Conservation (phyloP, 2,113 vertebrate genomes). For the Colius striatus region DNA sequence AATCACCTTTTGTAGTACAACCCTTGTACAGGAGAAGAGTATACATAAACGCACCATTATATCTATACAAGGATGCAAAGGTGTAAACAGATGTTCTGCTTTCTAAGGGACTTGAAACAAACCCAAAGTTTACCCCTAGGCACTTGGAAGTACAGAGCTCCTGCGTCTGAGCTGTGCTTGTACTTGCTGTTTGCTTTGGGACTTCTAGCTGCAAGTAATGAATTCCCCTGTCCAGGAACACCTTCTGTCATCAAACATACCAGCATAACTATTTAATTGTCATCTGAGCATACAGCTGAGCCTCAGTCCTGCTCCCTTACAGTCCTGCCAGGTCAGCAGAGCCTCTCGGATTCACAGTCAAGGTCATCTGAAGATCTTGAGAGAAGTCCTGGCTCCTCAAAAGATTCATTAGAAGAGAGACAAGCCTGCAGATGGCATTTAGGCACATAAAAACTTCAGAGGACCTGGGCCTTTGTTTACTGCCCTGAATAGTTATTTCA, state of each 20-base stretch:
- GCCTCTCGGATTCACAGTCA: not conserved
- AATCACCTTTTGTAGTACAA: conserved; percentile 14
- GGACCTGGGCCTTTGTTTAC: not conserved
- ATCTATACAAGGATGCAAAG: not conserved
- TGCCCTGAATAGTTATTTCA: not conserved
- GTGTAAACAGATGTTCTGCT: conserved; percentile 4
- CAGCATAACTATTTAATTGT: not conserved
- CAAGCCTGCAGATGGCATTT: not conserved
- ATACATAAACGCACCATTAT: not conserved
- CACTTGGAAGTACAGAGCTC: conserved; percentile 35
- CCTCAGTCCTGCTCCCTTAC: not conserved
- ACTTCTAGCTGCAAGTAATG: not conserved
- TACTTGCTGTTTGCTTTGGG: conserved; percentile 7
- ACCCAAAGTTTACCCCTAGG: conserved; percentile 15
- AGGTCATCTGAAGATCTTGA: not conserved
- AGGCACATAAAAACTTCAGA: not conserved
- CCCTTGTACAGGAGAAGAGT: not conserved
- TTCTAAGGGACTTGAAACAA: conserved; percentile 25
- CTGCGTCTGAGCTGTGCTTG: not conserved
- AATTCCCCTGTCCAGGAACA: not conserved
- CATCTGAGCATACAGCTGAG: not conserved
- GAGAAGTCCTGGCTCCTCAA: not conserved
- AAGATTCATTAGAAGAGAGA: not conserved
- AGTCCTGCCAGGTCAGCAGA: not conserved
- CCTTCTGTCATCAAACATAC: not conserved